phyloP scores from a whole-genome alignment of 2,113 vertebrate genomes.

The Petroica traversi region DNA sequence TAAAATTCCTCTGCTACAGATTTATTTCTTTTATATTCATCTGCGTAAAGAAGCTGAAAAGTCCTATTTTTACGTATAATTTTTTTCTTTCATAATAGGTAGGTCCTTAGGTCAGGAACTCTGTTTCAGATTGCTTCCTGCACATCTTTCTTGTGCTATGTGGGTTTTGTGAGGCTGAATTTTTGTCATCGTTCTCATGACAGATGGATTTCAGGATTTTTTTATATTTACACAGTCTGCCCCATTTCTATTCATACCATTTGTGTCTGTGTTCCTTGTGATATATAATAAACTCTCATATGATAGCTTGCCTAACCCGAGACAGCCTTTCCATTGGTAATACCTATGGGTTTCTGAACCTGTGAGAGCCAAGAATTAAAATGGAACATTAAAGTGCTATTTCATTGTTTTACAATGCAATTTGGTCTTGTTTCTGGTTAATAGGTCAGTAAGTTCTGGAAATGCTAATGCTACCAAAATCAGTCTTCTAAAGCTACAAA shows the following conservation, averaged over 20 bases:
- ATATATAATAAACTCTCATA: not conserved
- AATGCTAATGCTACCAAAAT: not conserved
- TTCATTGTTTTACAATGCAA: not conserved
- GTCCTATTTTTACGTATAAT: fast-evolving
- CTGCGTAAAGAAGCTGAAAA: not conserved
- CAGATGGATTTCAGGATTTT: not conserved
- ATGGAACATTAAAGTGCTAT: not conserved
- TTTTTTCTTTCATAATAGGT: not conserved
- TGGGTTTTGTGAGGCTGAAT: not conserved
- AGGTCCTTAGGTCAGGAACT: not conserved
- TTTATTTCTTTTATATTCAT: not conserved
- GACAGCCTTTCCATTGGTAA: not conserved
- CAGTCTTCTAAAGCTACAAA: not conserved
- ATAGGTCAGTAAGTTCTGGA: not conserved
- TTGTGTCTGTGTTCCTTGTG: not conserved
- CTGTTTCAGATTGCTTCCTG: not conserved
- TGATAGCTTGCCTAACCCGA: not conserved
- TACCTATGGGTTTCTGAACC: not conserved
- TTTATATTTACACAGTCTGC: not conserved
- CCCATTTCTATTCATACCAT: not conserved
- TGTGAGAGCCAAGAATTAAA: not conserved
- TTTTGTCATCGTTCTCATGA: not conserved
- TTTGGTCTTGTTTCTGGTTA: slow-evolving; percentile 12
- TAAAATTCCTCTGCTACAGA: not conserved
- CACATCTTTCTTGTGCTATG: not conserved